These are phyloP conservation scores for Tychaedon coryphoeus DNA, from an alignment of 2,113 vertebrate species.

Conservation along the genomic window DNA sequence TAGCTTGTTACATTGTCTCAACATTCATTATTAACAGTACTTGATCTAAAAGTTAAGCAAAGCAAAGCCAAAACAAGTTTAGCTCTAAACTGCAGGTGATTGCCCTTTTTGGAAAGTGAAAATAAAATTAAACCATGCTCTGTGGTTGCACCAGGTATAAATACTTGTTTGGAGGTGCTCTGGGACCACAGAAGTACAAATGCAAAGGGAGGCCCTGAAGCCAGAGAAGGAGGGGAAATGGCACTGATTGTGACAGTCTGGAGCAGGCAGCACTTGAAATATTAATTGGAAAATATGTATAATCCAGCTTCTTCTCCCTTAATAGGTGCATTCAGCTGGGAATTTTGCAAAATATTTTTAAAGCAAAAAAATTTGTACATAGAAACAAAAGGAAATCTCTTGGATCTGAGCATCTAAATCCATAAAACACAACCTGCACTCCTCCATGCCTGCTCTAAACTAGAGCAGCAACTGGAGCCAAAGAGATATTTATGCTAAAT, in stretches of 20 bases:
- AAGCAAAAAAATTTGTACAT: not conserved
- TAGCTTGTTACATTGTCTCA: not conserved
- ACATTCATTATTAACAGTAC: not conserved
- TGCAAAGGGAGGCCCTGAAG: not conserved
- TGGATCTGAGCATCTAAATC: not conserved
- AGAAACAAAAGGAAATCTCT: not conserved
- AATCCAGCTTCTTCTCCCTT: not conserved
- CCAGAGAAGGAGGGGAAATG: fast-evolving
- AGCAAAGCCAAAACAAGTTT: not conserved
- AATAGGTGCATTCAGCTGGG: not conserved
- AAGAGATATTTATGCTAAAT: not conserved
- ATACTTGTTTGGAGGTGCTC: not conserved
- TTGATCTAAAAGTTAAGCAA: not conserved
- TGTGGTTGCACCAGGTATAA: not conserved
- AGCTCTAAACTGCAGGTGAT: not conserved
- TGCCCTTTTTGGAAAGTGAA: not conserved
- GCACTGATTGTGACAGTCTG: not conserved
- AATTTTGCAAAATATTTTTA: not conserved
- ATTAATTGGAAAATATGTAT: not conserved
- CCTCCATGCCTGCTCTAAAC: not conserved
- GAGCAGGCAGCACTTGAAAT: not conserved
- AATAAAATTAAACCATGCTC: not conserved
- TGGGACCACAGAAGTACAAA: not conserved
- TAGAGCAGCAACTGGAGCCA: not conserved
- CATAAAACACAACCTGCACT: not conserved